Evolutionary conservation across 2,888 invertebrate species (phyloP).

Genomic region (Phania funesta): DNA sequence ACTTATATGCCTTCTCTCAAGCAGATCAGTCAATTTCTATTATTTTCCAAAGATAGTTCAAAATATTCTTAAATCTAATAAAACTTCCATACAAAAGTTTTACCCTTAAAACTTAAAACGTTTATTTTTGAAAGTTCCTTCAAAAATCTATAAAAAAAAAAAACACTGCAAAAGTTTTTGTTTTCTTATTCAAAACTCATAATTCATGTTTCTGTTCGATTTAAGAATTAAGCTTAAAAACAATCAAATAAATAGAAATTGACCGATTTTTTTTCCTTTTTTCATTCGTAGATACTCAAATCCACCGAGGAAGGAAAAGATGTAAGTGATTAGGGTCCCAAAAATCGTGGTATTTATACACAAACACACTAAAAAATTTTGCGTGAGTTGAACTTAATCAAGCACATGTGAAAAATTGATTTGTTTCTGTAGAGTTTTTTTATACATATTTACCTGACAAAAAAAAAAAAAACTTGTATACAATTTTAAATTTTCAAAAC

Average conservation of each 20-base stretch:
- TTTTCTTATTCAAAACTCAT: constrained; percentile 13
- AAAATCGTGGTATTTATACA: constrained; percentile 42
- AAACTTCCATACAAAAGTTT: not conserved
- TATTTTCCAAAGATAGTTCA: constrained; percentile 3
- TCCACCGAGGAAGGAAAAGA: constrained; percentile 65
- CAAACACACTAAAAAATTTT: constrained; percentile 30
- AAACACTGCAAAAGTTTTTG: not conserved
- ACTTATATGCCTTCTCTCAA: not conserved
- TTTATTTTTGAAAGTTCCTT: constrained; percentile 3
- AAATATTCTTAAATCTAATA: constrained; percentile 50
- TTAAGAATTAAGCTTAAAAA: constrained; percentile 57
- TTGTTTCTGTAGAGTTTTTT: constrained; percentile 60
- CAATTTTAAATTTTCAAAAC: no score
- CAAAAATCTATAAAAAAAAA: not conserved
- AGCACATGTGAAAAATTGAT: constrained; percentile 21
- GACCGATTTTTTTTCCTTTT: constrained; percentile 60
- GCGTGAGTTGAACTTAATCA: constrained; percentile 44
- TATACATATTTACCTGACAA: no score
- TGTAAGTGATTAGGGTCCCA: constrained; percentile 56
- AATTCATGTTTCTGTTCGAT: constrained; percentile 62
- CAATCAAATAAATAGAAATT: constrained; percentile 55
- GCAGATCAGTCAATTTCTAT: constrained; percentile 57
- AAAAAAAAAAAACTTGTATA: no score
- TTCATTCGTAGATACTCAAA: constrained; percentile 64
- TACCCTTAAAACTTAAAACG: not conserved